A percentile compares a stretch with the other conserved stretches of the same genome.
Evolutionary conservation across 1,140 invertebrate genomes (phyloP).

Genomic region (Epicauta chinensis): DNA sequence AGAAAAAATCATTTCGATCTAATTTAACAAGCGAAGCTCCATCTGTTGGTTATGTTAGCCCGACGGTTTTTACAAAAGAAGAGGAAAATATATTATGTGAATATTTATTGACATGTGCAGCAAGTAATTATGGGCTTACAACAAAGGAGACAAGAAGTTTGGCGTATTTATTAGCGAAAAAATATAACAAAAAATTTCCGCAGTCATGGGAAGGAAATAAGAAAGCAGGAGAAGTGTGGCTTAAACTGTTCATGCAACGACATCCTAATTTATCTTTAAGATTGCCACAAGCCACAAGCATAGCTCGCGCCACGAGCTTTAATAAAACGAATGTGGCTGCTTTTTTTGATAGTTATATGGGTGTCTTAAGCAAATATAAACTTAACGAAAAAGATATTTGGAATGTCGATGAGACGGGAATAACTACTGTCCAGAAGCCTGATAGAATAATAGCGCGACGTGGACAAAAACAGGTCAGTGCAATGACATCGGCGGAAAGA

Average conservation of each 20-base stretch:
- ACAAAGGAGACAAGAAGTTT: conserved; percentile 25
- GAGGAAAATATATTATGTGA: conserved; percentile 8
- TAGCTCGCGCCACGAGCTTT: conserved; percentile 45
- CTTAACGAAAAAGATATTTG: conserved; percentile 40
- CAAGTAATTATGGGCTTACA: conserved; percentile 24
- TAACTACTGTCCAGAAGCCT: conserved; percentile 45
- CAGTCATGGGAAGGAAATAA: conserved; percentile 33
- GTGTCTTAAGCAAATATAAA: conserved; percentile 33
- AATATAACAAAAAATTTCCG: conserved; percentile 30
- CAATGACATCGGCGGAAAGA: conserved; percentile 44
- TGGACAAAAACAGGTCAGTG: conserved; percentile 44
- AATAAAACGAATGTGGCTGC: conserved; percentile 42
- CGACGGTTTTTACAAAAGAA: conserved; percentile 9
- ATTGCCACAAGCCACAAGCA: conserved; percentile 43
- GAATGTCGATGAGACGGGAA: conserved; percentile 45
- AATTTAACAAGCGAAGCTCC: not conserved
- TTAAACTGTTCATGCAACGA: conserved; percentile 43
- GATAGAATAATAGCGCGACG: conserved; percentile 36
- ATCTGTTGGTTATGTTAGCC: not conserved
- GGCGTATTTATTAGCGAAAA: conserved; percentile 29
- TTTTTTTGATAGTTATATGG: conserved; percentile 38
- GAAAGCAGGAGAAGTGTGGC: conserved; percentile 44
- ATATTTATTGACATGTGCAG: conserved; percentile 5
- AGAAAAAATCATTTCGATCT: not conserved
- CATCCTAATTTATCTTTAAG: conserved; percentile 43